Percentiles rank a stretch among this genome's conserved stretches.
These are phyloP conservation scores for Leucophora obtusa DNA, from an alignment of 2,888 invertebrate species.

Conservation along the genomic window DNA sequence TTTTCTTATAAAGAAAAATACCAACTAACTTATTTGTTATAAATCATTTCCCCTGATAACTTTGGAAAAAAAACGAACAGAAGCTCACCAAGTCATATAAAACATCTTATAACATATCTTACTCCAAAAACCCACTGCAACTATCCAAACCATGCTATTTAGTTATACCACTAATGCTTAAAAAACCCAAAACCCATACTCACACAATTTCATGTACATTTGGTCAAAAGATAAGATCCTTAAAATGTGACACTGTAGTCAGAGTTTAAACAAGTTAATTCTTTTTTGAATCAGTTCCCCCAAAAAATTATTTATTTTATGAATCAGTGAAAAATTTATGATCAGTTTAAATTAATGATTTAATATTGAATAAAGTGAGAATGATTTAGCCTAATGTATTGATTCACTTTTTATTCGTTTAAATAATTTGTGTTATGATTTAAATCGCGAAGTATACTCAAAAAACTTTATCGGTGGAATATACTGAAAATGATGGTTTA, in stretches of 20 bases:
- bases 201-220: constrained; percentile 12
- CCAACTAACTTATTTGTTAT: constrained; percentile 43
- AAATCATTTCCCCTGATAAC: constrained; percentile 55
- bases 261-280: no score
- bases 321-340: no score
- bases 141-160: not conserved
- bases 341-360: no score
- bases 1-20: not conserved
- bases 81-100: constrained; percentile 11
- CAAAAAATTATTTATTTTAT: no score
- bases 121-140: not conserved
- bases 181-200: not conserved
- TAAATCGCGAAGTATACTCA: no score
- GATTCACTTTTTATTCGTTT: no score
- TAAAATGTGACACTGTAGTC: constrained; percentile 21
- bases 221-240: constrained; percentile 21
- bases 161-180: not conserved
- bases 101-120: not conserved
- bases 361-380: no score
- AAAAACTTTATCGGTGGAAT: no score
- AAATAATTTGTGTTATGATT: no score
- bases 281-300: no score
- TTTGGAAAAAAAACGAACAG: not conserved
- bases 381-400: no score
- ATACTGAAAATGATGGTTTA: no score